Conservation (phyloP, 2,888 invertebrate genomes). For the Eupithecia tripunctaria region DNA sequence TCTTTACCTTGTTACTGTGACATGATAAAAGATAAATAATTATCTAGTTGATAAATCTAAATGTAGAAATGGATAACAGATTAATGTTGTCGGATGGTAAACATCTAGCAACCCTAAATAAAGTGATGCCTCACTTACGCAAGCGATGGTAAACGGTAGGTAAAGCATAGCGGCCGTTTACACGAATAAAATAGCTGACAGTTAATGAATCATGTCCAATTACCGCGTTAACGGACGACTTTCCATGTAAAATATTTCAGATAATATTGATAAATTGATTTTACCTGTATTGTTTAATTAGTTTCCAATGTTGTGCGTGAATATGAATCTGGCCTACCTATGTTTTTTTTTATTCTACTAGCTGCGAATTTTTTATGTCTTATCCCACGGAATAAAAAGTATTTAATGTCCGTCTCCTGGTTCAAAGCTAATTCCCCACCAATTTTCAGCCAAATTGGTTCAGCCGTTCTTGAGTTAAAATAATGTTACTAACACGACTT, state of each 20-base stretch:
- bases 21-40: not conserved
- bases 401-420: no score
- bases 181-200: slow-evolving; percentile 57
- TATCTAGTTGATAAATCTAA: not conserved
- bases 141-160: slow-evolving; percentile 34
- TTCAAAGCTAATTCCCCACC: no score
- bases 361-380: no score
- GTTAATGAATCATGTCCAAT: slow-evolving; percentile 66
- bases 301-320: not conserved
- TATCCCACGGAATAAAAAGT: no score
- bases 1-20: not conserved
- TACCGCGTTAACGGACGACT: slow-evolving; percentile 59
- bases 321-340: not conserved
- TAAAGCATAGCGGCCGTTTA: slow-evolving; percentile 49
- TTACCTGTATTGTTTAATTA: not conserved
- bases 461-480: no score
- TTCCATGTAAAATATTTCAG: slow-evolving; percentile 41
- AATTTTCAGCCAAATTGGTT: no score
- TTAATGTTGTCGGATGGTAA: not conserved
- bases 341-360: not conserved
- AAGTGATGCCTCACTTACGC: slow-evolving; percentile 19
- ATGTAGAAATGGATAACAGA: not conserved
- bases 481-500: no score
- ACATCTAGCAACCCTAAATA: slow-evolving; percentile 34
- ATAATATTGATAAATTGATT: slow-evolving; percentile 22